Base-by-base conservation (phyloP, 2,888 invertebrate species). In the Ganaspis brasiliensis region DNA sequence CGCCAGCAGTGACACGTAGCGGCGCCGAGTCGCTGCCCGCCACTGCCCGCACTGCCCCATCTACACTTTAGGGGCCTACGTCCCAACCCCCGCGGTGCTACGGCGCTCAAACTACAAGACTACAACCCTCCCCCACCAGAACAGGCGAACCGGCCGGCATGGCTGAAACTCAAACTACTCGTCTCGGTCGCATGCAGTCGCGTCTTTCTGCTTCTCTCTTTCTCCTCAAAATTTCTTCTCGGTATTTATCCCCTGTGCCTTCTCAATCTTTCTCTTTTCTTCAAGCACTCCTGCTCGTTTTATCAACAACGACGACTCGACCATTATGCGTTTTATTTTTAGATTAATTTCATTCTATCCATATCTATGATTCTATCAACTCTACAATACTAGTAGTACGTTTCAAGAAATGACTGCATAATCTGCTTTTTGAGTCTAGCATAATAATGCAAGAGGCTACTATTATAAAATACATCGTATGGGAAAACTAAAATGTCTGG, bases 1-100 rank as follows among this genome's bases (percentile, higher is more conserved):
- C 90, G 89, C 89, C 89, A 89, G 89, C 89, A 89, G 86, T 89
- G 90, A 88, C 89, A 89, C 88, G 89, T 87, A 88, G 89, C 87
- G 89, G 88, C 89, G 89, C 88, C 88, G 88, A 83, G 82, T 79
- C 81, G 84, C 80, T 77, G 81, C 78, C 82, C 79, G 80, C 6
- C 31, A 31, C 3, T 31, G 74, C 73, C 73, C 70, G n/a, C 77
- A 72, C 77, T 59, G 74, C 73, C 73, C 70, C 71, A 55, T 37
- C 73, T 79, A 76, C 70, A 19, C 79, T 75, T 70, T 74, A 80
- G 77, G 78, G 63, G 59, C 76, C 61, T 71, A 57, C 74, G 63
- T 78, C 76, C 79, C 72, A 79, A 78, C 80, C 82, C 79, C 83
- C 78, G 78, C 78, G 74, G 79, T 12, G 40, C 37, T 85, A 87